phyloP scores from a whole-genome alignment of 2,888 invertebrate genomes.

The Nomada ruficornis region DNA sequence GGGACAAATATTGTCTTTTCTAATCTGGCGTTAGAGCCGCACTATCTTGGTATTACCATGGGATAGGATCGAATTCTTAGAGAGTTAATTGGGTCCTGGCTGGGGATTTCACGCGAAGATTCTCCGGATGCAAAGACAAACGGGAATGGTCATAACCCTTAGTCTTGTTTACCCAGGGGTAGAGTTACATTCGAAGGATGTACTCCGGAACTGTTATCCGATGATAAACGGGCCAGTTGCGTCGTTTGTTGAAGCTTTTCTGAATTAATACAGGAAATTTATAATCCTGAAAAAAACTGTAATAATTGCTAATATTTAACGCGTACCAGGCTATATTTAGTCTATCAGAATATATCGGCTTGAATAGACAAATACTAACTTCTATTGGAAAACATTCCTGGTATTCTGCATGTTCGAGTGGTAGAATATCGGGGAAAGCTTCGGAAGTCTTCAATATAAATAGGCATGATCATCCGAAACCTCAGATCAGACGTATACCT shows the following conservation, averaged over 20 bases:
- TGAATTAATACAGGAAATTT: conserved; percentile 32
- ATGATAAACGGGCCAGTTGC: conserved; percentile 53
- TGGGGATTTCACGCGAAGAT: conserved; percentile 72
- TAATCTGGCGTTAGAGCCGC: conserved; percentile 71
- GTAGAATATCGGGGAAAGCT: conserved; percentile 30
- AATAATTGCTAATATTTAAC: neutral
- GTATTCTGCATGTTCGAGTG: neutral
- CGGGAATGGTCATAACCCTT: conserved; percentile 75
- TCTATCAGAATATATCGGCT: neutral
- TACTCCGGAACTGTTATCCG: conserved; percentile 66
- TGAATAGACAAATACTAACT: neutral
- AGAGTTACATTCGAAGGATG: conserved; percentile 71
- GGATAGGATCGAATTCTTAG: conserved; percentile 75
- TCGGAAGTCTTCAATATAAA: conserved; percentile 64
- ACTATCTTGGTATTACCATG: conserved; percentile 79
- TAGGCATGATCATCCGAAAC: conserved; percentile 73
- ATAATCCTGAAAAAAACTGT: neutral
- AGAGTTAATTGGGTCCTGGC: conserved; percentile 77
- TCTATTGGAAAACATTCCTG: neutral
- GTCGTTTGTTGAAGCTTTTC: conserved; percentile 58
- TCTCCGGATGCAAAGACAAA: conserved; percentile 72
- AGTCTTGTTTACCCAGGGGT: conserved; percentile 71
- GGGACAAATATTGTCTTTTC: conserved; percentile 74
- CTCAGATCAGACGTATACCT: conserved; percentile 78
- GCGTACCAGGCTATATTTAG: neutral